Evolutionary conservation across 1,140 invertebrate genomes (phyloP), one percentile per base, ranked within the genome.

Genomic region (Dolichoris vasculosae): DNA sequence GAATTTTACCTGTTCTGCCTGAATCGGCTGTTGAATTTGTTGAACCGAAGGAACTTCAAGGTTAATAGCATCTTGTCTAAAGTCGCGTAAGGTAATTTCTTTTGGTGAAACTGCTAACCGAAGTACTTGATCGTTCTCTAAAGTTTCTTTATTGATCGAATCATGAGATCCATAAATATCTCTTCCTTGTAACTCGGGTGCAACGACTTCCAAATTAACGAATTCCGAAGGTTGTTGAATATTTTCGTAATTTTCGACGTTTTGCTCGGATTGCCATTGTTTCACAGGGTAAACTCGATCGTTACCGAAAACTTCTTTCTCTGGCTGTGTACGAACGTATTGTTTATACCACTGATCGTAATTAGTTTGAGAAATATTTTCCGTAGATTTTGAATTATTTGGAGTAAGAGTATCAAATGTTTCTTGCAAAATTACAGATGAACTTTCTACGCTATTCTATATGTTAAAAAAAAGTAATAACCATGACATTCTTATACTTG

Each of bases 281-380:
- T 90, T 89, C 0, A 82, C 9, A 63, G 87, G 55, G 69, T 86
- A 78, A 46, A 43, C 9, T 32, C 81, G 88, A 75, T 92, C 91
- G 71, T 87, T 91, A 7, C 75, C 38, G 20, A 86, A 90, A 83
- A 90, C 91, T 9, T 83, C 71, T 48, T 88, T 87, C 43, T 87
- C 85, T 26, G 85, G 23, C 8, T 87, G 87, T 51, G 79, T 51
- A 11, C 87, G 77, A 35, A 90, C 35, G 84, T 85, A 90, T 23
- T 91, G 90, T 64, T 92, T 93, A 67, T 93, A 93, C 92, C 93
- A 93, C 26, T 93, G 91, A 85, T 93, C 93, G 38, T 91, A 93
- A 17, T 88, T 89, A 13, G 89, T 88, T 83, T 90, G 89, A n/a
- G 90, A 51, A 79, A 86, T 77, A 59, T 83, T 90, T 63, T 89